phyloP scores from a whole-genome alignment of 2,888 invertebrate genomes.

The Trimorus sp. region DNA sequence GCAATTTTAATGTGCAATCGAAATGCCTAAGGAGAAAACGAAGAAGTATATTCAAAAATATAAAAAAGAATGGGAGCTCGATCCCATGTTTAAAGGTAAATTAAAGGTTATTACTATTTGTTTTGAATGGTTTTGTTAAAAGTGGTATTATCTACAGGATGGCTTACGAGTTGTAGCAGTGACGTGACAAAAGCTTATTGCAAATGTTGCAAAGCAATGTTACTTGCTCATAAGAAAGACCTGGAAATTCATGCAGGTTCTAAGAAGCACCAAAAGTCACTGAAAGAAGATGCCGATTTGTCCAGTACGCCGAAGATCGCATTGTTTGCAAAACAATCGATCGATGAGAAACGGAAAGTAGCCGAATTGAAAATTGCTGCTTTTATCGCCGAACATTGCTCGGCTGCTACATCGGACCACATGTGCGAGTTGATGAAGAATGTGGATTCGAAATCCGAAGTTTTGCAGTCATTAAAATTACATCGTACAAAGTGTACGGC shows the following conservation, averaged over 20 bases:
- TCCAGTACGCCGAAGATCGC: slow-evolving; percentile 21
- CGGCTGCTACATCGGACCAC: slow-evolving; percentile 66
- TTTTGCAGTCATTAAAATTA: slow-evolving; percentile 68
- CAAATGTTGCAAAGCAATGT: background rate
- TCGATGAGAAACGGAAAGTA: slow-evolving; percentile 42
- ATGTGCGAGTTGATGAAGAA: slow-evolving; percentile 60
- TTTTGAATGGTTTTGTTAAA: too few species aligned
- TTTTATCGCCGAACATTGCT: slow-evolving; percentile 69
- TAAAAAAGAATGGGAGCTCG: too few species aligned
- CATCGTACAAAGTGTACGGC: slow-evolving; percentile 71
- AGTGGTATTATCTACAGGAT: background rate
- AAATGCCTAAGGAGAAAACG: too few species aligned
- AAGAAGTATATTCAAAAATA: too few species aligned
- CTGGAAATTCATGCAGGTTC: slow-evolving; percentile 2
- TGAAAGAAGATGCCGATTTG: background rate
- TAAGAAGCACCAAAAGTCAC: background rate
- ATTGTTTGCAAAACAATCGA: slow-evolving; percentile 20
- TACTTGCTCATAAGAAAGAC: slow-evolving; percentile 6
- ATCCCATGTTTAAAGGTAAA: too few species aligned
- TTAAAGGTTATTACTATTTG: background rate
- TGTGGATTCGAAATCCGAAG: slow-evolving; percentile 66
- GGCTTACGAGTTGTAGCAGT: background rate
- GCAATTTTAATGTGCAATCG: too few species aligned
- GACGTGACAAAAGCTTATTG: background rate
- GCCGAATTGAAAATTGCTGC: slow-evolving; percentile 69